Evolutionary conservation across 1,140 invertebrate genomes (phyloP), one percentile per base, ranked within the genome.

Genomic region (Macrosteles quadrilineatus): DNA sequence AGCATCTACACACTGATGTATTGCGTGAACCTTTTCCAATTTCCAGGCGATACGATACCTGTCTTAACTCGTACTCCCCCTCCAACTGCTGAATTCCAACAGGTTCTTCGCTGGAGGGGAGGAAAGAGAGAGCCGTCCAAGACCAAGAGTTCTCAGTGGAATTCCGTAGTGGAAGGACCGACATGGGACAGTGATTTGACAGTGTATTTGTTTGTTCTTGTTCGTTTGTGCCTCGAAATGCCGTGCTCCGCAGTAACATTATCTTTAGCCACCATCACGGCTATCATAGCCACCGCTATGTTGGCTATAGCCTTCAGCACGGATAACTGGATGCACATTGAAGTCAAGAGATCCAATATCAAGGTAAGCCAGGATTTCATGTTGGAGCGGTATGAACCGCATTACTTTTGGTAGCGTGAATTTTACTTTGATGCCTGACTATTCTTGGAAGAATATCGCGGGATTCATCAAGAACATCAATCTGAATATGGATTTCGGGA

Each of bases 241-340:
- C 93, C 93, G 83, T 97, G 94, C 86, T 96, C 94, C 74, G 94
- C 95, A 75, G 92, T 96, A 77, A 96, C 94, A 77, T 84, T 97
- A 78, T 96, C 94, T 79, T 87, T 97, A 82, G 95, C 94, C 71
- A 97, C 95, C 77, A 95, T 97, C 82, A 91, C 92, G 78, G 93
- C 93, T 76, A 95, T 97, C 77, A 91, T 96, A 75, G 92, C 93
- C 73, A 93, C 94, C 76, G 93, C 93, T 62, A 85, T 96, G 75
- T 85, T 97, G 76, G 90, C 93, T 70, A 96, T 97, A 79, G 92
- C 94, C 73, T 97, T 97, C 82, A 92, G 93, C 76, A 97, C 95
- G 78, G 95, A 97, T 84, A 96, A 96, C 84, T 97, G 95, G 95
- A 85, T 95, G 74, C 92, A 93, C 80, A 91, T 94, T 75, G 92